Conservation (phyloP, 2,113 vertebrate species). For the Prinia subflava region DNA sequence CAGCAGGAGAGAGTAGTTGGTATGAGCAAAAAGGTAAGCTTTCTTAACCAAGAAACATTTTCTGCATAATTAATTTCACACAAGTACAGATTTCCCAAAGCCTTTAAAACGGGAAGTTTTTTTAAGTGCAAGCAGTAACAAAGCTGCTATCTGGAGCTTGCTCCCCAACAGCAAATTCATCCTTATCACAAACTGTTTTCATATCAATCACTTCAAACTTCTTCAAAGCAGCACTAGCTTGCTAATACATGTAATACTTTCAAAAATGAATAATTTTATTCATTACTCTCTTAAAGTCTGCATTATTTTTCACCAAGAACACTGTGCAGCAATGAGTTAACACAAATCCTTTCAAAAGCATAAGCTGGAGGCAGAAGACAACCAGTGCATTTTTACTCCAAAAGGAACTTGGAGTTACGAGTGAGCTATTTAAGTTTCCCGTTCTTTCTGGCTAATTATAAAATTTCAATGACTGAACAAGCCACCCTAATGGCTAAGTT, state of each 20-base stretch:
- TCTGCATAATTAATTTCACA: neutral
- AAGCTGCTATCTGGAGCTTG: neutral
- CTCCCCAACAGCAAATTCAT: neutral
- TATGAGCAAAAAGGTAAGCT: neutral
- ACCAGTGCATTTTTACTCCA: neutral
- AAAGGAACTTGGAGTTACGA: neutral
- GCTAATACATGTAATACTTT: neutral
- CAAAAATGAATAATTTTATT: rapidly evolving
- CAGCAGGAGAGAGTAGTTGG: neutral
- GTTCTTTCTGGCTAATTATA: neutral
- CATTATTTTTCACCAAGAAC: neutral
- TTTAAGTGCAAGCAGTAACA: neutral
- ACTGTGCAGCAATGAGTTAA: neutral
- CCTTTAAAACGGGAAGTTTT: neutral
- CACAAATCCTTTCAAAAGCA: neutral
- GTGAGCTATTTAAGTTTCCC: neutral
- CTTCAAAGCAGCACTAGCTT: neutral
- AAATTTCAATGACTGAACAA: neutral
- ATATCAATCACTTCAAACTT: neutral
- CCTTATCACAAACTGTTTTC: neutral
- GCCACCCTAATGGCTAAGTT: neutral
- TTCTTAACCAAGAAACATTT: neutral
- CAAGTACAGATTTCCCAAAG: neutral
- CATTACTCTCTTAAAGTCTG: neutral
- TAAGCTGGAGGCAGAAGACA: neutral